phyloP scores from a whole-genome alignment of 2,113 vertebrate species.

The Platysteira castanea region DNA sequence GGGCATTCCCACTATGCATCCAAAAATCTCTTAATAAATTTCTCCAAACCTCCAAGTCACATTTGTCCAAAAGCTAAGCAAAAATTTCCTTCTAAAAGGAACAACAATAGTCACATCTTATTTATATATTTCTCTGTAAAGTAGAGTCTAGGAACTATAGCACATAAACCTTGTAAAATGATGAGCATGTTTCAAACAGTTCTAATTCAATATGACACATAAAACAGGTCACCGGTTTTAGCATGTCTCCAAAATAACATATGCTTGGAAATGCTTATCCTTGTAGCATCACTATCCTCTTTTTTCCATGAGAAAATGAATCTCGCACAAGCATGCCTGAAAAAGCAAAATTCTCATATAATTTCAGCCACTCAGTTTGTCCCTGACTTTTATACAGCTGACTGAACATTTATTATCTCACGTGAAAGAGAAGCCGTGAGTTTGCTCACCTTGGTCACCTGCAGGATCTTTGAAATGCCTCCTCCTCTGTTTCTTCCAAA shows the following conservation, averaged over 20 bases:
- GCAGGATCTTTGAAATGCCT: constrained; percentile 51
- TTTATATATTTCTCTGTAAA: background rate
- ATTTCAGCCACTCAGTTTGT: background rate
- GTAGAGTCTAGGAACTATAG: background rate
- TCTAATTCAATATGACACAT: background rate
- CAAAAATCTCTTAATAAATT: background rate
- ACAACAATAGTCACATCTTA: background rate
- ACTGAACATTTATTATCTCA: constrained; percentile 24
- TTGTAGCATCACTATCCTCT: background rate
- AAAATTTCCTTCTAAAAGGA: background rate
- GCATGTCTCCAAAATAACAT: background rate
- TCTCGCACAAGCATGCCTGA: background rate
- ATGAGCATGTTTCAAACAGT: background rate
- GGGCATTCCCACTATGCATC: background rate
- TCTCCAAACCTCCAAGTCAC: background rate
- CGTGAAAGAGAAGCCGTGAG: background rate
- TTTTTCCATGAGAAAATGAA: background rate
- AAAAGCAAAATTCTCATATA: background rate
- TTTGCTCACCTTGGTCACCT: constrained; percentile 59
- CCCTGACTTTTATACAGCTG: constrained; percentile 24
- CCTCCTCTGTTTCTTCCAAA: background rate
- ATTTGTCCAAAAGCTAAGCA: constrained; percentile 7
- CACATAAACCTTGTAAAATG: background rate
- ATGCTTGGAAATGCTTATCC: background rate
- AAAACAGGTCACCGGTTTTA: background rate